Evolutionary conservation across 1,140 invertebrate species (phyloP), one percentile per base, ranked within the genome.

Genomic region (Zaprionus capensis): DNA sequence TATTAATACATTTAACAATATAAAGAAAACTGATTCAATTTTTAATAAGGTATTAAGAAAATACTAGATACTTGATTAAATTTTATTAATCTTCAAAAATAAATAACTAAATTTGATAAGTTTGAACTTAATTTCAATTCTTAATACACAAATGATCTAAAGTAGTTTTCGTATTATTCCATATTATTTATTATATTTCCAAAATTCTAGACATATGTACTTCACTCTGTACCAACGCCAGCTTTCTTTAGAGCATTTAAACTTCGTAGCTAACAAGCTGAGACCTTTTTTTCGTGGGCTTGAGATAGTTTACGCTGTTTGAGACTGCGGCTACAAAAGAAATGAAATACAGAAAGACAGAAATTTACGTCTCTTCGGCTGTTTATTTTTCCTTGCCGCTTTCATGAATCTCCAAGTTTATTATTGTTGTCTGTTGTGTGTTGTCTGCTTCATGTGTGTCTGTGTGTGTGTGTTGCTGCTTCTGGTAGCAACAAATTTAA

Each of bases 381-480:
- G 84, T 87, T 87, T 87, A 83, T 87, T 87, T 87, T 86, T 71
- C 67, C 82, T 80, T 78, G 84, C 84, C 85, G 84, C 84, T 90
- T 90, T 90, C 81, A 85, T 90, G 85, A 91, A 88, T 88, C 79
- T 88, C 82, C 76, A 72, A 85, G 79, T 88, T 88, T 90, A 87
- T 87, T 88, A 78, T 88, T 87, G 84, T 78, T 88, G 74, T 78
- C 69, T 67, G 80, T 64, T 74, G 70, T 64, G 12, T 41, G 75
- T 24, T 71, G 70, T 22, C 11, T 38, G 66, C 28, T n/a, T n/a
- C n/a, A n/a, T n/a, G n/a, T 72, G 70, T 28, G 14, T 31, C 58
- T 51, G 38, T 70, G 41, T 75, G 83, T 65, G 71, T 57, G 49
- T 75, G 63, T 49, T 82, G 55, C 51, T 62, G 77, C 68, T 82